phyloP scores from a whole-genome alignment of 2,113 vertebrate genomes.

The Cryptomyrus ogoouensis region DNA sequence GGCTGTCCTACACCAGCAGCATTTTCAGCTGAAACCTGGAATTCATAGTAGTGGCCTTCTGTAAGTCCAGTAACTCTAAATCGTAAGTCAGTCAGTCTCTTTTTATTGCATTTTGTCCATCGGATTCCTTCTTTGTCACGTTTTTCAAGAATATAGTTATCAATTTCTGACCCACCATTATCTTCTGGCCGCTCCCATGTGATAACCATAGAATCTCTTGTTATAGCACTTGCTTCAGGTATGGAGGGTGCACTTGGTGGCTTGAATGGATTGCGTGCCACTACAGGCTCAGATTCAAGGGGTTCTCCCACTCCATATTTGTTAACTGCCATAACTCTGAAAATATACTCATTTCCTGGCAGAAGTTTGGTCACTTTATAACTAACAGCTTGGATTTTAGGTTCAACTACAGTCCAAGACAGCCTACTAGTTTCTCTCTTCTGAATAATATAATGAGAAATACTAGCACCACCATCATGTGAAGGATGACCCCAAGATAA shows the following conservation, averaged over 20 bases:
- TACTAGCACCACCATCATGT: constrained; percentile 86
- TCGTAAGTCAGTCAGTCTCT: constrained; percentile 79
- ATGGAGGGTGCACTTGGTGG: constrained; percentile 78
- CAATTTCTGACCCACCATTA: constrained; percentile 88
- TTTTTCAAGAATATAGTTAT: constrained; percentile 93
- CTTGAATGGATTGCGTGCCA: constrained; percentile 88
- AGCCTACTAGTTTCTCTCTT: constrained; percentile 95
- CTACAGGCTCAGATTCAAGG: constrained; percentile 84
- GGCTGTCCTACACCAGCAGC: constrained; percentile 85
- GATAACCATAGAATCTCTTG: constrained; percentile 87
- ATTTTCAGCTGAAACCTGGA: constrained; percentile 92
- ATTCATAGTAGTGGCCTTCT: constrained; percentile 92
- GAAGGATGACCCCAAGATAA: constrained; percentile 86
- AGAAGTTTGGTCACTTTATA: constrained; percentile 94
- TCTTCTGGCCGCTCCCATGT: constrained; percentile 85
- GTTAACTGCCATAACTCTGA: constrained; percentile 93
- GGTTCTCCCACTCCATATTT: constrained; percentile 92
- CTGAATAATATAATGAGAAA: constrained; percentile 93
- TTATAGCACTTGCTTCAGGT: constrained; percentile 81
- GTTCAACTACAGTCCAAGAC: constrained; percentile 94
- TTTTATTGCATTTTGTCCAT: constrained; percentile 96
- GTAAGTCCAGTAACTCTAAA: constrained; percentile 83
- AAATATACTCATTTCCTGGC: constrained; percentile 93
- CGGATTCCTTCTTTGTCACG: constrained; percentile 92
- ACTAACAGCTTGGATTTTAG: constrained; percentile 85